Evolutionary conservation across 2,888 invertebrate species (phyloP).

Genomic region (Drosophila multiciliata): DNA sequence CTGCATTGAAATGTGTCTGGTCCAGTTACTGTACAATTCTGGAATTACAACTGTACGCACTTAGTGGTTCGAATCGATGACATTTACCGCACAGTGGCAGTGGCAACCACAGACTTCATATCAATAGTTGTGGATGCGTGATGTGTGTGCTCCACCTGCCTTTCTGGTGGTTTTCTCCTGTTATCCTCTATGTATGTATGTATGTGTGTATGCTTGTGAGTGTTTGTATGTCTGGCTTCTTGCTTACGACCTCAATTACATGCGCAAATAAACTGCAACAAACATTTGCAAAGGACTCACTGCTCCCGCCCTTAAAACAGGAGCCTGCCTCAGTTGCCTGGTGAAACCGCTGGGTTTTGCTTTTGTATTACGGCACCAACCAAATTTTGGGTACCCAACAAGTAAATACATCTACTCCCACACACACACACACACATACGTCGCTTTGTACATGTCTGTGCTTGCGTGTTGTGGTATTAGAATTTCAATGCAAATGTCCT

Average conservation of each 20-base stretch:
- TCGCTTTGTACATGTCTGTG: slow-evolving; percentile 7
- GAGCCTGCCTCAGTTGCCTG: slow-evolving; percentile 34
- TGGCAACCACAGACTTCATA: slow-evolving; percentile 27
- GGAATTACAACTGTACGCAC: slow-evolving; percentile 44
- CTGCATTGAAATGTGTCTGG: slow-evolving; percentile 21
- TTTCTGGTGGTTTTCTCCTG: slow-evolving; percentile 1
- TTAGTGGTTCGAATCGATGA: slow-evolving; percentile 27
- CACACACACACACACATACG: not conserved
- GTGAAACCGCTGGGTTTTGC: slow-evolving; percentile 28
- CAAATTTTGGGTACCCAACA: slow-evolving; percentile 42
- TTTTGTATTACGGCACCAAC: slow-evolving; percentile 42
- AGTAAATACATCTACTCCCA: slow-evolving; percentile 7
- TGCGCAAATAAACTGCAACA: slow-evolving; percentile 78
- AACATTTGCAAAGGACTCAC: slow-evolving; percentile 73
- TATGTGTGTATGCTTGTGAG: not conserved
- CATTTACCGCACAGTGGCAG: slow-evolving; percentile 17
- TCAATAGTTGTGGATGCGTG: slow-evolving; percentile 28
- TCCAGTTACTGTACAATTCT: not conserved
- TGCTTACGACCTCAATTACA: slow-evolving; percentile 78
- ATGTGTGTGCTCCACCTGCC: slow-evolving; percentile 26
- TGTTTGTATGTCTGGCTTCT: slow-evolving; percentile 36
- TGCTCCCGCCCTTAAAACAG: slow-evolving; percentile 38
- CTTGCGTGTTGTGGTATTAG: slow-evolving; percentile 62
- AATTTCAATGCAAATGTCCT: slow-evolving; percentile 78
- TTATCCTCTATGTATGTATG: not conserved